Conservation (phyloP, 2,797 vertebrate species). For the Neopelma chrysocephalum region DNA sequence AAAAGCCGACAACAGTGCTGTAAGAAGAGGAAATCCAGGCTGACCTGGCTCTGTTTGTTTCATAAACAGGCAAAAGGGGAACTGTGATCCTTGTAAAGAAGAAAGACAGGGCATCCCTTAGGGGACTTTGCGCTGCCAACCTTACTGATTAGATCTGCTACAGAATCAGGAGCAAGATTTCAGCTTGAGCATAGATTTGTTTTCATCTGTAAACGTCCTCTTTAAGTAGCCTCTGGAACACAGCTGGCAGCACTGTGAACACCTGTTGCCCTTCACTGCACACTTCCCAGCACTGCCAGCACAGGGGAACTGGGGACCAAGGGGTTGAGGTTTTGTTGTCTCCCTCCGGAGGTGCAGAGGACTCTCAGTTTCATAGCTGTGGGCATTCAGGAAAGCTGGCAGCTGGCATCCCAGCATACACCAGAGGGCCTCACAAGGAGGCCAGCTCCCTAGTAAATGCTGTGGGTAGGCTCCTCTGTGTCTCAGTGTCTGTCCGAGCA, state of each 20-base stretch:
- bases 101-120: neutral
- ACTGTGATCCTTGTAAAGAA: neutral
- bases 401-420: accelerated
- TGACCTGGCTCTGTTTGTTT: neutral
- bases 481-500: conserved; percentile 90
- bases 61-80: neutral
- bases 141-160: neutral
- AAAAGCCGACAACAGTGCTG: neutral
- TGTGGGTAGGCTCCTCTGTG: conserved; percentile 80
- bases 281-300: neutral
- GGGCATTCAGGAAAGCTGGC: neutral
- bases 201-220: neutral
- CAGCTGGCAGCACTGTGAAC: neutral
- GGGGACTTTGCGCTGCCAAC: neutral
- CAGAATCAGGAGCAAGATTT: neutral
- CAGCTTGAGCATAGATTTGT: neutral
- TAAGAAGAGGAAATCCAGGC: neutral
- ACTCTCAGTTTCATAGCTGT: neutral
- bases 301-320: neutral
- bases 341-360: neutral
- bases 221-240: neutral
- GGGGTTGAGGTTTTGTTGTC: accelerated
- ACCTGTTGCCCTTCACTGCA: neutral
- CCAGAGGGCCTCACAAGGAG: neutral
- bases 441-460: conserved; percentile 79